Percentiles rank a stretch among this genome's conserved stretches.
phyloP scores from a whole-genome alignment of 2,797 vertebrate genomes.

The Enteromius argenteus region DNA sequence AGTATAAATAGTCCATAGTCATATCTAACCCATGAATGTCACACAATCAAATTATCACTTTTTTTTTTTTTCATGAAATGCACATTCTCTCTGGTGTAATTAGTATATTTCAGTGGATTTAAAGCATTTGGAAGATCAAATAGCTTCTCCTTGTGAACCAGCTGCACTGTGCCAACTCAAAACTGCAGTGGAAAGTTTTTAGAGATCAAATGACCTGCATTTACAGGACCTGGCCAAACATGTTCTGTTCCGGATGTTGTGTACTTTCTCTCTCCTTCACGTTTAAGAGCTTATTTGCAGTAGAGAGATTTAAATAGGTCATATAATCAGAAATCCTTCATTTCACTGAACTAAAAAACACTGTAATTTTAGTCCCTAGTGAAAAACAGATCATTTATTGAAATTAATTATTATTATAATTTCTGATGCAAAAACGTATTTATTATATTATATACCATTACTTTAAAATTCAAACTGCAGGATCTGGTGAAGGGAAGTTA shows the following conservation, averaged over 20 bases:
- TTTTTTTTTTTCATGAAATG: not conserved
- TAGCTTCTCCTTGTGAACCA: not conserved
- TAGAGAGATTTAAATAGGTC: not conserved
- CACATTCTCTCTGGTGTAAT: not conserved
- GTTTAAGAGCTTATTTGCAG: not conserved
- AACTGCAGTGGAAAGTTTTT: constrained; percentile 13
- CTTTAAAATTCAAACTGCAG: not conserved
- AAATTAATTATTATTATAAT: not conserved
- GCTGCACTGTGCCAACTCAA: not conserved
- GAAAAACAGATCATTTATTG: not conserved
- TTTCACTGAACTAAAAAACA: constrained; percentile 4
- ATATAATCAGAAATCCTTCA: not conserved
- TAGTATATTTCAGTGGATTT: not conserved
- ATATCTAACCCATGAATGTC: not conserved
- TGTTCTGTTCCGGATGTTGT: not conserved
- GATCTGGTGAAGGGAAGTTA: not conserved
- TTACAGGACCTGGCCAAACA: not conserved
- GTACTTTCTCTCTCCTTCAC: not conserved
- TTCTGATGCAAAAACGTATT: not conserved
- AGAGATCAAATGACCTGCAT: constrained; percentile 11
- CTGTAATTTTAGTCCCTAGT: not conserved
- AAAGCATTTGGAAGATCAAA: not conserved
- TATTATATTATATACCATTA: not conserved
- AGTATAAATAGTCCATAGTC: not conserved
- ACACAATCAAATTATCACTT: not conserved